phyloP scores from a whole-genome alignment of 2,888 invertebrate species.

The Nomada flava region DNA sequence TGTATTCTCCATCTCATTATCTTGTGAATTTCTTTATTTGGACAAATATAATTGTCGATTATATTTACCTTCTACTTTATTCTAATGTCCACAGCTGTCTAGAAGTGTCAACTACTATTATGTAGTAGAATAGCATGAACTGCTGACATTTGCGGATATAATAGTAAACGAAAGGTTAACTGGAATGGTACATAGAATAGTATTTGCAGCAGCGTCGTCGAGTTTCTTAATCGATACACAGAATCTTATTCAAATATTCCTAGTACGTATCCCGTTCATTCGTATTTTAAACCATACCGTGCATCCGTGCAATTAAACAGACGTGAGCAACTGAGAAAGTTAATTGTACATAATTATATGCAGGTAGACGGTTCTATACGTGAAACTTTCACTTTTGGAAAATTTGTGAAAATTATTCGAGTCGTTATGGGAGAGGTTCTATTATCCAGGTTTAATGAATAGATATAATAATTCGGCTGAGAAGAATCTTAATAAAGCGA shows the following conservation, averaged over 20 bases:
- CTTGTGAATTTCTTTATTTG: too few species aligned
- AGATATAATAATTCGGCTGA: not conserved
- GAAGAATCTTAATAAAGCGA: not conserved
- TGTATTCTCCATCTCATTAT: too few species aligned
- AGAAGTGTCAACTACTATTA: conserved; percentile 20
- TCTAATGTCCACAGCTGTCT: not conserved
- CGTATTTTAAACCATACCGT: not conserved
- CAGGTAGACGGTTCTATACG: not conserved
- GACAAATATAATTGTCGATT: not conserved
- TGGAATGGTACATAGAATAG: conserved; percentile 14
- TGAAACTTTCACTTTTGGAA: conserved; percentile 26
- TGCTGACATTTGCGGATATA: conserved; percentile 55
- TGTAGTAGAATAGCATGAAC: conserved; percentile 16
- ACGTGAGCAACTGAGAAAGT: conserved; percentile 21
- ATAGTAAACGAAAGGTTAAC: conserved; percentile 41
- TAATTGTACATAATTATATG: not conserved
- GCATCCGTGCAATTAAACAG: not conserved
- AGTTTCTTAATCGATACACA: conserved; percentile 17
- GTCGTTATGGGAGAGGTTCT: not conserved
- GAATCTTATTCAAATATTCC: conserved; percentile 7
- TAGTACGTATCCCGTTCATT: not conserved
- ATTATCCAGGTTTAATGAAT: not conserved
- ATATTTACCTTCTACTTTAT: not conserved
- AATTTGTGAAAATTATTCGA: conserved; percentile 15
- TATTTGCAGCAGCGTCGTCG: conserved; percentile 8